Evolutionary conservation across 2,888 invertebrate species (phyloP), one percentile per base, ranked within the genome.

Genomic region (Pasiphila rectangulata): DNA sequence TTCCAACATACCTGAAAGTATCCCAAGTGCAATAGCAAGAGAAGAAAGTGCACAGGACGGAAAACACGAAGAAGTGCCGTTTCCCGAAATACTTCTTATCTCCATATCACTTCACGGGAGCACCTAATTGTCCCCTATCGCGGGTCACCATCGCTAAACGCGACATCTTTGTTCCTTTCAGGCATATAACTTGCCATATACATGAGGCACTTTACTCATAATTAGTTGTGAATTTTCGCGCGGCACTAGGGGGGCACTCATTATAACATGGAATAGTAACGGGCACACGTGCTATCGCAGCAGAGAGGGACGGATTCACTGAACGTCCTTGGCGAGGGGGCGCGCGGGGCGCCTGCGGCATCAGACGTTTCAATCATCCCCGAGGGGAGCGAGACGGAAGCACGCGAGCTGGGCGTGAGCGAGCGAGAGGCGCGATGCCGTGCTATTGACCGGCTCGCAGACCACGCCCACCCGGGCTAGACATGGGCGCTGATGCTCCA

Each of bases 251-350:
- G 81, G 83, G 82, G 79, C 84, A 86, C 85, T 86, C 87, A 87
- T 86, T 85, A 85, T 86, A 83, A 80, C 82, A 80, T 79, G 84
- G 79, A 85, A 85, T 86, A 83, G 85, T 84, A 85, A 80, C 81
- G 76, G 81, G 70, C 82, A 83, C 88, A 87, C 88, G 88, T 88
- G 88, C 86, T 87, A 79, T 83, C 86, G 82, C 83, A 83, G 83
- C 87, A 84, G 87, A 87, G 86, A 82, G 85, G 87, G 87, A 88
- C 87, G 87, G 87, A 88, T 87, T 87, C 87, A 88, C 87, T 88
- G 86, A 86, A 86, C 86, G 88, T 87, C 87, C 88, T 87, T 87
- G 87, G 84, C 75, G 76, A 75, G 82, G 85, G 85, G 84, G 83
- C 72, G 83, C 75, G 83, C 75, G 87, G 87, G 86, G 86, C 87